Percentiles rank a stretch among this genome's conserved stretches.
Conservation (phyloP, 2,113 vertebrate genomes). For the Phyllostomus hastatus region DNA sequence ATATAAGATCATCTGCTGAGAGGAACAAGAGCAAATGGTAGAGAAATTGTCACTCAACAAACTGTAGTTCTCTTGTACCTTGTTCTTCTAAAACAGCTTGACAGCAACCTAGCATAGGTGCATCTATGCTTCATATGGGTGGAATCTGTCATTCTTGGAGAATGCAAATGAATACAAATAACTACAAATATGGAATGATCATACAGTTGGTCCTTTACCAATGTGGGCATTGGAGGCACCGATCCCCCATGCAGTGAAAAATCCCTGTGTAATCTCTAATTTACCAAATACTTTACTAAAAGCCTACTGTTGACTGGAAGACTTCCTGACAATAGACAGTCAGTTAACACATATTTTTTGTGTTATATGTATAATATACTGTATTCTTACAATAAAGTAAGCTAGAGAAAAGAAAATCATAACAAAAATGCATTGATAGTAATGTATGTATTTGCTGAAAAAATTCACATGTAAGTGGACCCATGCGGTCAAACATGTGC, state of each 20-base stretch:
- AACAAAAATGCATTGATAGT: neutral
- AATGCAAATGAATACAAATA: neutral
- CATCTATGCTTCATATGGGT: neutral
- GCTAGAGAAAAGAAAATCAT: neutral
- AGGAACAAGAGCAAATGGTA: neutral
- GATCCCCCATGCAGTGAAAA: neutral
- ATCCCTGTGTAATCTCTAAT: neutral
- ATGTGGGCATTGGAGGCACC: too few species aligned
- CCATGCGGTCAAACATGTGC: neutral
- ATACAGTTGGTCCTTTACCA: neutral
- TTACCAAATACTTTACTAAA: neutral
- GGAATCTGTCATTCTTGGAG: neutral
- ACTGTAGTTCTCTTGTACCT: neutral
- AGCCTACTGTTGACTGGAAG: neutral
- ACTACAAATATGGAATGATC: neutral
- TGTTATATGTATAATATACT: neutral
- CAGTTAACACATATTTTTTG: neutral
- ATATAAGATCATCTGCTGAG: neutral
- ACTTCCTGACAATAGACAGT: neutral
- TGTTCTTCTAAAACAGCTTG: neutral
- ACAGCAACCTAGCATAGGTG: neutral
- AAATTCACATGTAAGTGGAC: neutral
- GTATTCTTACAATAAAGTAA: neutral
- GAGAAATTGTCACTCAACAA: neutral
- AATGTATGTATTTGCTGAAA: neutral